phyloP scores from a whole-genome alignment of 2,888 invertebrate species.

The Ypsolopha sequella region DNA sequence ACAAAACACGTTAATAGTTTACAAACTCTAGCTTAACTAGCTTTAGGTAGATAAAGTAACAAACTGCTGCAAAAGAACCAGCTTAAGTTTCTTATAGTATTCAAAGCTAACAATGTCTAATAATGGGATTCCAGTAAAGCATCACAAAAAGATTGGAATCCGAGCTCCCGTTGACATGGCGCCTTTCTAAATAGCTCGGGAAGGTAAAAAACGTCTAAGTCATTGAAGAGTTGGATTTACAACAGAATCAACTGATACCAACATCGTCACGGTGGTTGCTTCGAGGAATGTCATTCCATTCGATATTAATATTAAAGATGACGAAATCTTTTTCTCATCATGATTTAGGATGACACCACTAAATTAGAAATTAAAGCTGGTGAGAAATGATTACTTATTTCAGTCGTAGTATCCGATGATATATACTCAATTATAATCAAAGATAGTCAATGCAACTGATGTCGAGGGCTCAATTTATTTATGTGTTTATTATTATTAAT shows the following conservation, averaged over 20 bases:
- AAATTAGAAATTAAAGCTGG: too few species aligned
- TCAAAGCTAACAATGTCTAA: not conserved
- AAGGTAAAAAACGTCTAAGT: conserved; percentile 35
- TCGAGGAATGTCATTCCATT: conserved; percentile 1
- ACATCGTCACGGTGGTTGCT: not conserved
- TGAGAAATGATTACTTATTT: too few species aligned
- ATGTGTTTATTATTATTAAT: too few species aligned
- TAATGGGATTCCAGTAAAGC: conserved; percentile 2
- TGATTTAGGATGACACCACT: too few species aligned
- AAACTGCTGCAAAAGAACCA: not conserved
- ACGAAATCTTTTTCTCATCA: not conserved
- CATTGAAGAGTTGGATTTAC: conserved; percentile 38
- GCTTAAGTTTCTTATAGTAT: not conserved
- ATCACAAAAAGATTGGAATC: conserved; percentile 1
- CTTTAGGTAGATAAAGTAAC: too few species aligned
- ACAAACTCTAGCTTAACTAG: too few species aligned
- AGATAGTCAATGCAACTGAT: too few species aligned
- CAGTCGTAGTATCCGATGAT: too few species aligned
- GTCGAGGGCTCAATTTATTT: too few species aligned
- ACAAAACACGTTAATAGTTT: too few species aligned
- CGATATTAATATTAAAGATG: not conserved
- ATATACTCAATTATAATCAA: too few species aligned
- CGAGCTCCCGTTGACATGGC: conserved; percentile 2
- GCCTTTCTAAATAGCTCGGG: not conserved
- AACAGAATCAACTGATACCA: conserved; percentile 7